Base-by-base conservation (phyloP, 2,113 vertebrate species). In the Glaucomys volans region DNA sequence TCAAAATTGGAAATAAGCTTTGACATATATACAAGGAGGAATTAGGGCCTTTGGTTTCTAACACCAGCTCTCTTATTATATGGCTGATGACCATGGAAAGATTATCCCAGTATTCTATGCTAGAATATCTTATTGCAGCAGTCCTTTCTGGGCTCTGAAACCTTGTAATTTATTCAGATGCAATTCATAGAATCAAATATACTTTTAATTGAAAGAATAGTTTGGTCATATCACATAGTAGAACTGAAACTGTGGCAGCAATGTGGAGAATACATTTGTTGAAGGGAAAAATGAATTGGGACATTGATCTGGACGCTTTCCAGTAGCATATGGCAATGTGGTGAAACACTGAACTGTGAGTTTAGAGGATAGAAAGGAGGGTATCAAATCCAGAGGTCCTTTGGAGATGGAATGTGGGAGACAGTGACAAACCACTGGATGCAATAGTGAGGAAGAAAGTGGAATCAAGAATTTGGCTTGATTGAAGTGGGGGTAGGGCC, bases 1-100 rank as follows among this genome's bases (percentile, higher is more conserved):
- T 80, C 37, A 82, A 40, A 80, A 50, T 94, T 85, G 67, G 59
- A 97, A 86, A 69, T 91, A 59, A 86, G 26, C 28, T 91, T 76
- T 91, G 44, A 76, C 9, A 6, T 32, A 14, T 30, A 20, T 26
- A 10, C 6, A 2, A 7, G 87, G 44, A 83, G 17, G n/a, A 91
- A 67, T 75, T 4, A 20, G 79, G 62, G 50, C 2, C 1, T 67
- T 71, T 66, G 69, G 17, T 9, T 75, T 96, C 44, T 69, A 16
- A 50, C 6, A n/a, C 16, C 30, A 59, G 37, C n/a, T 66, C 24
- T 81, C 6, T 67, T 66, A 26, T 28, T 24, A 72, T 18, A 10
- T 75, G 47, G 24, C 30, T 40, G 24, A 64, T 89, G 37, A 40
- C 32, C 16, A 66, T 81, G 20, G 12, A 77, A 42, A 85, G 42